Evolutionary conservation across 2,888 invertebrate species (phyloP).

Genomic region (Papilio demoleus): DNA sequence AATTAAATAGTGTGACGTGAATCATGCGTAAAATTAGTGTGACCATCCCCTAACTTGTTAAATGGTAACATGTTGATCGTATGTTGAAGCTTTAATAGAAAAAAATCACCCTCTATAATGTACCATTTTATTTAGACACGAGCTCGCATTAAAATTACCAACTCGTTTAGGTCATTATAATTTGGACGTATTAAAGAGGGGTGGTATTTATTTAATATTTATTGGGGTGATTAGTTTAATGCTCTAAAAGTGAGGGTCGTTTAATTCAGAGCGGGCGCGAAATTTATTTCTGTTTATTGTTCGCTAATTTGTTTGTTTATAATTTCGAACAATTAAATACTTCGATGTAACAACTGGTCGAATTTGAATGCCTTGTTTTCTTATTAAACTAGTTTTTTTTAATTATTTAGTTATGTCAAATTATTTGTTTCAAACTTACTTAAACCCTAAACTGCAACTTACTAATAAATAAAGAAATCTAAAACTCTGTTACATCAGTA

Average conservation of each 20-base stretch:
- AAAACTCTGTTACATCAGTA: too few species aligned
- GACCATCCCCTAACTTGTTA: slow-evolving; percentile 43
- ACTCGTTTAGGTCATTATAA: slow-evolving; percentile 30
- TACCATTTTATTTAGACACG: slow-evolving; percentile 37
- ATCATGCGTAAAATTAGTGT: slow-evolving; percentile 44
- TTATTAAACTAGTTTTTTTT: slow-evolving; percentile 4
- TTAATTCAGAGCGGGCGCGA: slow-evolving; percentile 46
- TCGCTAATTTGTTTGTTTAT: slow-evolving; percentile 59
- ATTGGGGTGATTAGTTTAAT: slow-evolving; percentile 50
- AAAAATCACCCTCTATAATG: slow-evolving; percentile 31
- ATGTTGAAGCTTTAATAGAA: slow-evolving; percentile 42
- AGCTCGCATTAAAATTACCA: slow-evolving; percentile 23
- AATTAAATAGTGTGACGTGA: slow-evolving; percentile 36
- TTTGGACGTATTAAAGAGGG: slow-evolving; percentile 39
- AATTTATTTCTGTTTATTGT: slow-evolving; percentile 52
- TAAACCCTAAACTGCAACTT: too few species aligned
- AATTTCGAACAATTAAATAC: slow-evolving; percentile 41
- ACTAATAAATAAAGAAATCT: too few species aligned
- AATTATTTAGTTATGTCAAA: too few species aligned
- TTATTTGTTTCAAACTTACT: not conserved
- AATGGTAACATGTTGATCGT: slow-evolving; percentile 44
- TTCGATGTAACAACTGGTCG: slow-evolving; percentile 32
- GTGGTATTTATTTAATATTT: slow-evolving; percentile 50
- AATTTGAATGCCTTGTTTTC: not conserved
- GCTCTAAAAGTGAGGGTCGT: slow-evolving; percentile 47